phyloP scores from a whole-genome alignment of 2,113 vertebrate genomes.

The Pterocles orientalis region DNA sequence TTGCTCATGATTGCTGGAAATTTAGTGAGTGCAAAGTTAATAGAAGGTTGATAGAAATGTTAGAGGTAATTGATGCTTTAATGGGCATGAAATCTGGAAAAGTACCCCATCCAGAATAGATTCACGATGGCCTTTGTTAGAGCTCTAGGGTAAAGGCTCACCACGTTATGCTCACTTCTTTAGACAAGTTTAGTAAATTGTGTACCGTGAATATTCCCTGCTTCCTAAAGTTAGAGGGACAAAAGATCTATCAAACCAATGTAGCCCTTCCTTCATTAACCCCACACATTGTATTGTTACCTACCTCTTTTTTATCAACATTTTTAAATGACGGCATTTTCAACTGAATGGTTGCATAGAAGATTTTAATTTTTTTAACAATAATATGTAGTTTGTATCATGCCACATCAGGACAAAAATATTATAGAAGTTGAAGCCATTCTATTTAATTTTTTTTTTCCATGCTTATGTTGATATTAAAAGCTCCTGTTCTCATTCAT shows the following conservation, averaged over 20 bases:
- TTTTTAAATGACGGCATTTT: not conserved
- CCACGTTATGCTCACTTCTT: not conserved
- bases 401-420: not conserved
- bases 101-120: not conserved
- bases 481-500: not conserved
- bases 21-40: slow-evolving; percentile 66
- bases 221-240: not conserved
- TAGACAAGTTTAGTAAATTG: not conserved
- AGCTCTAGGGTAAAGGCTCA: not conserved
- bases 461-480: not conserved
- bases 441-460: not conserved
- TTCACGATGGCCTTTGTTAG: slow-evolving; percentile 1
- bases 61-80: slow-evolving; percentile 69
- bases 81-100: slow-evolving; percentile 62
- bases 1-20: slow-evolving; percentile 71
- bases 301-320: not conserved
- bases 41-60: slow-evolving; percentile 67
- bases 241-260: not conserved
- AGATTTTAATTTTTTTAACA: not conserved
- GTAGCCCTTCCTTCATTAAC: not conserved
- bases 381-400: not conserved
- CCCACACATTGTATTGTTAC: not conserved
- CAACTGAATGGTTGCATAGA: not conserved
- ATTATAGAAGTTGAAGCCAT: not conserved
- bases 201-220: not conserved